Evolutionary conservation across 2,797 vertebrate species (phyloP), one percentile per base, ranked within the genome.

Genomic region (Notamacropus eugenii): DNA sequence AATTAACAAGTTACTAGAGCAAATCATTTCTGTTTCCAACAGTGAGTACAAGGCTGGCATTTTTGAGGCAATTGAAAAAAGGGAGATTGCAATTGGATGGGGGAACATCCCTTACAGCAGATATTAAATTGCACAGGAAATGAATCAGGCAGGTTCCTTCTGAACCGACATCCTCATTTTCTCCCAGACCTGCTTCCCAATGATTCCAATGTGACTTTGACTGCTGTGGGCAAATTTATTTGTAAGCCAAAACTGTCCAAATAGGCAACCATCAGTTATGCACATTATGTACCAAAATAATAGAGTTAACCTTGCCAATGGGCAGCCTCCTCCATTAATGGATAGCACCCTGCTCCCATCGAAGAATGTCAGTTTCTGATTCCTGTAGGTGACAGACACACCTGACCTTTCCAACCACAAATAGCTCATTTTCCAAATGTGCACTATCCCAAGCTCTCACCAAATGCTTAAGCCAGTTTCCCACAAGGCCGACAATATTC

Each of bases 161-260:
- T n/a, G 2, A 55, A 56, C 40, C 87, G 22, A 91, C 54, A 55
- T 54, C 24, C 40, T 54, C 24, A 34, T 91, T 31, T 40, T 97
- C 97, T 93, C 91, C 95, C 91, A 87, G 94, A 91, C 90, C 40
- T 94, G 94, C 82, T 91, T 98, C 93, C 91, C 93, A 94, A 40
- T 95, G 96, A 96, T 82, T 97, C 74, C 67, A 5, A 58, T 94
- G 95, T 95, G 97, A 5, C 93, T 94, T 74, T 97, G 55, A 57
- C 93, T 95, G 54, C 93, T 97, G 55, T 97, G 96, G 96, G 96
- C 95, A 98, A 97, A 92, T 98, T 97, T 97, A 97, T 97, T 97
- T 98, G 95, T 95, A 97, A 92, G 40, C 50, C 87, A 96, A 96
- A 96, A 96, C 95, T 97, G 67, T 97, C 96, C 95, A 98, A 97